Base-by-base conservation (phyloP, 2,888 invertebrate genomes). In the Lobophora halterata region DNA sequence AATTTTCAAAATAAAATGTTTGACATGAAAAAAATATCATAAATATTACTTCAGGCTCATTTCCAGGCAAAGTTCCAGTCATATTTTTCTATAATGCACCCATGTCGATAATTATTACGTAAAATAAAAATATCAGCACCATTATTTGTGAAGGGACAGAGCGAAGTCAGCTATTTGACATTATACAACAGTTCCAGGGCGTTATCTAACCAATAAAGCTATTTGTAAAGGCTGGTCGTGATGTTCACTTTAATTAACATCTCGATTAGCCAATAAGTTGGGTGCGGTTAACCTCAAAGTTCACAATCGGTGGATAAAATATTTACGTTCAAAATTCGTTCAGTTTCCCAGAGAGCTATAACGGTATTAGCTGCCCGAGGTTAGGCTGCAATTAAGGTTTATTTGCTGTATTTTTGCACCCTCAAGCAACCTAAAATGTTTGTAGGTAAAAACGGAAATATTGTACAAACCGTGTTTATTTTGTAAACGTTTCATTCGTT, bases 331-430 rank as follows among this genome's bases (percentile, higher is more conserved):
- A 27, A 27, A 35, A 32, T 29, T 19, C 32, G 27, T 32, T 29
- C 29, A 25, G 29, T 38, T 20, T 37, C 24, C 20, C 33, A 20
- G 21, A 34, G 37, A 43, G 20, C 37, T 17, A 21, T 42, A 36
- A 25, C 28, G 20, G 14, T 43, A 38, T 43, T 38, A 37, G 36
- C 36, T 12, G 42, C 32, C 29, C 6, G 24, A 37, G 36, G 23
- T 20, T 32, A 20, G 12, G 10, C 19, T 17, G 24, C 27, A 29
- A 42, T 32, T 20, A 24, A 23, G 17, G 23, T 21, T 21, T 21
- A 23, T 31, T 32, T 36, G 12, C 10, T 27, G 8, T 24, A 20
- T 28, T 37, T 41, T 32, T 34, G 8, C 14, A 23, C 16, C 27
- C 32, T 24, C 23, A 14, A 24, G 31, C 31, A 16, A 31, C 31